Evolutionary conservation across 2,888 invertebrate genomes (phyloP), one percentile per base, ranked within the genome.

Genomic region (Drosophila macrospina): DNA sequence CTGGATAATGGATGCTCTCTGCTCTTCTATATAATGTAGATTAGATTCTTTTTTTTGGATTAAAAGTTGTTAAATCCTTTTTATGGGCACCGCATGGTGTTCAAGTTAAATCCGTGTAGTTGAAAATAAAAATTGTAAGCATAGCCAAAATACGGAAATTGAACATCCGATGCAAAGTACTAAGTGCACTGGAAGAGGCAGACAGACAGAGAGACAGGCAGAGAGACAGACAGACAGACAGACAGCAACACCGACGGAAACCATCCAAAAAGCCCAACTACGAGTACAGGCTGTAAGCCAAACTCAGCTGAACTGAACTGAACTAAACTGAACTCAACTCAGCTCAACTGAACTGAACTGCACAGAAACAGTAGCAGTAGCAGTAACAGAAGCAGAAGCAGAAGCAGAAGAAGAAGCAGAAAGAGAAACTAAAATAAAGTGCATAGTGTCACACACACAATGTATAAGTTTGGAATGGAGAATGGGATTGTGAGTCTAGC

Each of bases 161-260:
- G 80, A 87, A 87, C 85, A 80, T 87, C 85, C 87, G 78, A 50
- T 73, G 71, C 55, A 67, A 65, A 60, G 69, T 57, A 72, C 32
- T 64, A 72, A 78, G 73, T 81, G 69, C 78, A 61, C 20, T 44
- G 64, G 15, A 64, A 64, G 70, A 50, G 65, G 37, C 37, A 28
- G 28, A 28, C 28, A 20, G 3, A 3, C 20, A 20, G 20, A 20
- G 2, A 20, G 20, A 20, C 20, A 20, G 20, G 3, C 20, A 1
- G 20, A 20, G 2, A 20, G 20, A 20, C 68, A 47, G 28, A 37
- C 41, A 26, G 70, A 45, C 56, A 56, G 59, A n/a, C n/a, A n/a
- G n/a, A n/a, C 56, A 51, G 51, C 50, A 57, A 72, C 59, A 84
- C 62, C 68, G 69, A 70, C 52, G 78, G 78, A 86, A 77, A 56